Evolutionary conservation across 35 echinoderm and acorn worm species (phyloP), one percentile per base, ranked within the genome.

Genomic region (Apostichopus japonicus): DNA sequence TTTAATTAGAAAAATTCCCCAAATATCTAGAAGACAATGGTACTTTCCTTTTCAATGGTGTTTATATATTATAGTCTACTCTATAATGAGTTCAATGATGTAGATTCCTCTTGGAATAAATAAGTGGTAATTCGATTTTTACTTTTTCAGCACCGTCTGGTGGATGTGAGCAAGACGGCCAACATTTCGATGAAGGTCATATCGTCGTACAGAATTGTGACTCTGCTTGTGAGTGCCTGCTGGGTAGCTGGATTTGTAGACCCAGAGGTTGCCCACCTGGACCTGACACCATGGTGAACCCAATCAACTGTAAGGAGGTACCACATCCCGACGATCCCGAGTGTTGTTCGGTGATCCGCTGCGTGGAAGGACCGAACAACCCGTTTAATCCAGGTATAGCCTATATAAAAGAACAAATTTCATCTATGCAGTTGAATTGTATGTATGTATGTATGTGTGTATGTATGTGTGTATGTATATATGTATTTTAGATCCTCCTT

Each of bases 261-360:
- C 95, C 97, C 19, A 94, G 93, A 59, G 93, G 93, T 27, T 99
- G 97, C 84, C 97, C 97, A 52, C 97, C 97, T 4, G 67, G 86
- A n/a, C 95, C 95, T 70, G 97, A 99, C 86, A 79, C 95, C 6
- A 80, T 92, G 23, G 56, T 98, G 24, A 99, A 93, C 87, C 93
- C 95, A 15, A 92, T 93, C 14, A 95, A 96, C 76, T 99, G 97
- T 77, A 77, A 86, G 17, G 95, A 96, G 77, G 90, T 94, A 59
- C 93, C 95, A 1, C 97, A 99, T 23, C 97, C 97, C 0, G 95
- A 96, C 77, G 97, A 99, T 54, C 97, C 97, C 0, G 95, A 96
- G 77, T 99, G 97, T 54, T 99, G 97, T 90, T 79, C 92, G 1
- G 93, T 96, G 71, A 92, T 96, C 21, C 57, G 93, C 77, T 99